These are phyloP conservation scores for Polyodon spathula DNA, from an alignment of 2,113 vertebrate species.

Conservation along the genomic window DNA sequence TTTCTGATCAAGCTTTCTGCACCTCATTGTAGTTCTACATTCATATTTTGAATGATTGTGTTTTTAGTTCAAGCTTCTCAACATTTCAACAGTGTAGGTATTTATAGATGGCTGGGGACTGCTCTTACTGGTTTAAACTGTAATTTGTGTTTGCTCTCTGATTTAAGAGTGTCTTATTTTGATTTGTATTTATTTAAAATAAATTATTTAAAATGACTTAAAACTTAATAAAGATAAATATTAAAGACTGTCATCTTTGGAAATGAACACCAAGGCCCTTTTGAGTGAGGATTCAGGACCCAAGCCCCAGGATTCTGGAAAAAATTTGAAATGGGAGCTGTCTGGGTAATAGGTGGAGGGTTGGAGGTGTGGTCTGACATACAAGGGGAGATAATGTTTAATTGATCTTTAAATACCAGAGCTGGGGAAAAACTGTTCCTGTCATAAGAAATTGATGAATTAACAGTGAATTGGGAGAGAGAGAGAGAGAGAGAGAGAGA, in stretches of 20 bases:
- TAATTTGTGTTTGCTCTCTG: too few species aligned
- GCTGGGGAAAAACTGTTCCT: slow-evolving; percentile 63
- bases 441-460: slow-evolving; percentile 78
- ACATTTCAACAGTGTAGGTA: too few species aligned
- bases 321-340: slow-evolving; percentile 43
- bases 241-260: too few species aligned
- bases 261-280: not conserved
- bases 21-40: too few species aligned
- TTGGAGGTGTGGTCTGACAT: slow-evolving; percentile 48
- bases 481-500: slow-evolving; percentile 41
- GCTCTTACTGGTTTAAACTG: too few species aligned
- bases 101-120: too few species aligned
- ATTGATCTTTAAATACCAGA: slow-evolving; percentile 63
- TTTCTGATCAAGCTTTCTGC: too few species aligned
- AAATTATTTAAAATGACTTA: slow-evolving; percentile 58
- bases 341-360: slow-evolving; percentile 44
- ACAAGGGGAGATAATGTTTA: slow-evolving; percentile 51
- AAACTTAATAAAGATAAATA: slow-evolving; percentile 58
- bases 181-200: slow-evolving; percentile 59
- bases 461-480: slow-evolving; percentile 53
- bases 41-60: too few species aligned
- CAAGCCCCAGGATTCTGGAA: too few species aligned
- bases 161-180: slow-evolving; percentile 59
- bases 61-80: too few species aligned
- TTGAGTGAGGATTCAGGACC: too few species aligned